Evolutionary conservation across 2,888 invertebrate species (phyloP).

Genomic region (Synergus japonicus): DNA sequence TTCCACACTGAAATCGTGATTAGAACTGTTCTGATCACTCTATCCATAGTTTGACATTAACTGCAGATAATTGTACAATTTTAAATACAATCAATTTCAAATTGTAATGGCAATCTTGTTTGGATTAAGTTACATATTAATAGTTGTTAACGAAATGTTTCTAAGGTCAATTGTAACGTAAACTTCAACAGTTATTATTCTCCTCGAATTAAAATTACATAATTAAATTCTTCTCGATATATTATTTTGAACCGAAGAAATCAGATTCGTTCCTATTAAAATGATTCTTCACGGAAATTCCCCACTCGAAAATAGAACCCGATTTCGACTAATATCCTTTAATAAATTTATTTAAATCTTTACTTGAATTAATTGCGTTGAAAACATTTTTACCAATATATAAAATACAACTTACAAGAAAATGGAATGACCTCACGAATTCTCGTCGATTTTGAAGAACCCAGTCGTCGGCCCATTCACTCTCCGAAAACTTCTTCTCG

Average conservation of each 20-base stretch:
- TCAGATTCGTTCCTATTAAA: neutral
- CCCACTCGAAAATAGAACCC: neutral
- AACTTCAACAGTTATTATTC: no score
- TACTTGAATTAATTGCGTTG: neutral
- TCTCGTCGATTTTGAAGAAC: neutral
- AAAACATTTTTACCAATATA: neutral
- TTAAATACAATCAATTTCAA: no score
- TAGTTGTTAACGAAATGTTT: no score
- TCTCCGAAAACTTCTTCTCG: constrained; percentile 27
- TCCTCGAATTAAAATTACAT: no score
- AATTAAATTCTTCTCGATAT: no score
- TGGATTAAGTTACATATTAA: no score
- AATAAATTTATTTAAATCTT: neutral
- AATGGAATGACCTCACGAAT: neutral
- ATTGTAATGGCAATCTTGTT: no score
- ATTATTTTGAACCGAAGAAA: neutral
- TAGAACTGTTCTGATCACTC: no score
- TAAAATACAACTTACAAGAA: neutral
- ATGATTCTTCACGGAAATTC: neutral
- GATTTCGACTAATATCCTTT: neutral
- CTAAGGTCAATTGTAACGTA: no score
- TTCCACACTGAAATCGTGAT: neutral
- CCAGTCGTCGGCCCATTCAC: neutral
- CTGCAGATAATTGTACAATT: no score
- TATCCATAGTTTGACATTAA: neutral